phyloP scores from a whole-genome alignment of 1,140 invertebrate species.

The Tetramorium simillimum region DNA sequence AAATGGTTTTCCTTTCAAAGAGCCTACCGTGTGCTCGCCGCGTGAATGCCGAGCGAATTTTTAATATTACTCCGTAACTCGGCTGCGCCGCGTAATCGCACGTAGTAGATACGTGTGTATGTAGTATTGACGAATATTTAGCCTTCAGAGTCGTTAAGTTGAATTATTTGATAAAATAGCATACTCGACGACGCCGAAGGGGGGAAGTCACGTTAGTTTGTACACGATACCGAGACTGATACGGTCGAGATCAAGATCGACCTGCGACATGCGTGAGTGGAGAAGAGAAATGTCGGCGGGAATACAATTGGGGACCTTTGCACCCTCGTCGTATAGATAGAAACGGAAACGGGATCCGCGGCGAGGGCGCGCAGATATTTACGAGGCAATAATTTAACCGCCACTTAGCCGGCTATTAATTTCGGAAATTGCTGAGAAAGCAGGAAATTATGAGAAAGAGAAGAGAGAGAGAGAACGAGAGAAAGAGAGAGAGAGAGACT shows the following conservation, averaged over 20 bases:
- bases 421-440: slow-evolving; percentile 82
- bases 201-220: slow-evolving; percentile 1
- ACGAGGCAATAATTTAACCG: slow-evolving; percentile 84
- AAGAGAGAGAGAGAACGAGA: neutral
- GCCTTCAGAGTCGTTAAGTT: slow-evolving; percentile 15
- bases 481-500: slow-evolving; percentile 39
- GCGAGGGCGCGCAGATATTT: slow-evolving; percentile 80
- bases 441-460: slow-evolving; percentile 76
- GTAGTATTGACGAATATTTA: slow-evolving; percentile 1
- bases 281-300: slow-evolving; percentile 47
- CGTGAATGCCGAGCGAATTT: slow-evolving; percentile 52
- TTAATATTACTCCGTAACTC: slow-evolving; percentile 28
- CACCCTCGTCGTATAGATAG: slow-evolving; percentile 70
- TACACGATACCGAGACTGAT: slow-evolving; percentile 17
- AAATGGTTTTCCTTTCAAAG: slow-evolving; percentile 75
- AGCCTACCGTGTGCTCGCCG: slow-evolving; percentile 62
- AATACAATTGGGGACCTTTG: slow-evolving; percentile 69
- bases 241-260: slow-evolving; percentile 30
- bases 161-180: slow-evolving; percentile 24
- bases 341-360: slow-evolving; percentile 72
- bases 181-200: neutral
- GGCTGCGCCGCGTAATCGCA: neutral
- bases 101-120: neutral
- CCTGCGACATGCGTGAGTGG: slow-evolving; percentile 27
- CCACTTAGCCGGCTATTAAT: slow-evolving; percentile 84